A percentile compares a stretch with the other conserved stretches of the same genome.
Evolutionary conservation across 2,888 invertebrate genomes (phyloP).

Genomic region (Caenorhabditis imperialis): DNA sequence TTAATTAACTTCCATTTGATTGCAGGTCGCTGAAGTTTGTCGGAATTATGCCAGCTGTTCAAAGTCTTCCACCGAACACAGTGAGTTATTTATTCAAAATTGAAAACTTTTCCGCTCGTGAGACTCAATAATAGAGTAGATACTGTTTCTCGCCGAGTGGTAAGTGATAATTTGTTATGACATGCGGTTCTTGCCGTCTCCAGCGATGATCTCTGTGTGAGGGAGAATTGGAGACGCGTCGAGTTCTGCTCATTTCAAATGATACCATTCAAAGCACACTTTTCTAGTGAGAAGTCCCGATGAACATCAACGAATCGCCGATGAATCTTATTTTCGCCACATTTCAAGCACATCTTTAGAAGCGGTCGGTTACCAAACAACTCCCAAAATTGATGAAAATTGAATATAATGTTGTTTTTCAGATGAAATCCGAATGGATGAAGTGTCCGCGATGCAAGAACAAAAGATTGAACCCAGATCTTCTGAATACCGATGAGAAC

Average conservation of each 20-base stretch:
- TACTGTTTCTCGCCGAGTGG: conserved; percentile 45
- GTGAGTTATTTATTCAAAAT: conserved; percentile 3
- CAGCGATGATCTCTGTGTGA: conserved; percentile 38
- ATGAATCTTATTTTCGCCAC: conserved; percentile 13
- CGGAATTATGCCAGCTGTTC: not conserved
- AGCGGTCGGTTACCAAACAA: conserved; percentile 54
- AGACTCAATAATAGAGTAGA: no score
- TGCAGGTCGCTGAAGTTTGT: no score
- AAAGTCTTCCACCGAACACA: not conserved
- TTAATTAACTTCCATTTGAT: no score
- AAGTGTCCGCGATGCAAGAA: conserved; percentile 41
- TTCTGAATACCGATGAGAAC: not conserved
- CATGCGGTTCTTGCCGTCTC: conserved; percentile 14
- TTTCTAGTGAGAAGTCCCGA: conserved; percentile 53
- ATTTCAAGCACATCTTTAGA: conserved; percentile 19
- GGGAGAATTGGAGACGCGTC: conserved; percentile 14
- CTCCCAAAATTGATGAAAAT: conserved; percentile 1
- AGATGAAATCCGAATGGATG: conserved; percentile 43
- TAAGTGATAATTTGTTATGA: conserved; percentile 56
- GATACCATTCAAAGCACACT: conserved; percentile 46
- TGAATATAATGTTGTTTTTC: conserved; percentile 12
- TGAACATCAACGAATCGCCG: conserved; percentile 6
- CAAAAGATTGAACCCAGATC: conserved; percentile 16
- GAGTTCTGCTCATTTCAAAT: conserved; percentile 34
- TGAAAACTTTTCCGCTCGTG: no score